Evolutionary conservation across 2,888 invertebrate species (phyloP).

Genomic region (Hemaris fuciformis): DNA sequence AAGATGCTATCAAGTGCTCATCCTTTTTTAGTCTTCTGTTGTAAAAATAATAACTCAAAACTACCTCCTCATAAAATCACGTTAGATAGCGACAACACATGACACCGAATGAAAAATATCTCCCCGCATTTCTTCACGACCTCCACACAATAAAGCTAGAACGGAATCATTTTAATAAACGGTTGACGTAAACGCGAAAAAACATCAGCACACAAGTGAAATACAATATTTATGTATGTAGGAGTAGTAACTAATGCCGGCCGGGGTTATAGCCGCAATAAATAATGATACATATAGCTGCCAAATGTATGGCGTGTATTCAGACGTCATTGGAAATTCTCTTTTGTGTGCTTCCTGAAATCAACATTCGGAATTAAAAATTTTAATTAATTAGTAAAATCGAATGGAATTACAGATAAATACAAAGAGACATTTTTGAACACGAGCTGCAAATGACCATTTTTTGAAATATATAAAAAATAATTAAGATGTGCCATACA

Average conservation of each 20-base stretch:
- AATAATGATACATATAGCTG: slow-evolving; percentile 12
- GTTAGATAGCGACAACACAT: not conserved
- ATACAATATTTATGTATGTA: slow-evolving; percentile 10
- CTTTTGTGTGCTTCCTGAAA: not conserved
- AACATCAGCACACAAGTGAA: slow-evolving; percentile 2
- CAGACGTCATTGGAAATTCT: not conserved
- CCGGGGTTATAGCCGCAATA: slow-evolving; percentile 5
- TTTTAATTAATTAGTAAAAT: too few relatives aligned
- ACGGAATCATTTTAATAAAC: not conserved
- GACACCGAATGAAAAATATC: not conserved
- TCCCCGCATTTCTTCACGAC: not conserved
- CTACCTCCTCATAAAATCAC: too few relatives aligned
- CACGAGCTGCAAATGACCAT: too few relatives aligned
- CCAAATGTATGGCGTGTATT: not conserved
- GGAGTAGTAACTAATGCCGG: slow-evolving; percentile 10
- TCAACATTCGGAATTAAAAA: not conserved
- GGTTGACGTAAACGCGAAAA: slow-evolving; percentile 1
- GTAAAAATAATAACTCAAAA: too few relatives aligned
- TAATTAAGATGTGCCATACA: too few relatives aligned
- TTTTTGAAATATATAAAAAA: too few relatives aligned
- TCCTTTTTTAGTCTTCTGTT: too few relatives aligned
- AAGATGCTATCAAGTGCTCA: too few relatives aligned
- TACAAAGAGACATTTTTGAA: too few relatives aligned
- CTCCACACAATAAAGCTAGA: not conserved
- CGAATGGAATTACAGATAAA: too few relatives aligned